Conservation (phyloP, 2,113 vertebrate species). For the Diglossa brunneiventris region DNA sequence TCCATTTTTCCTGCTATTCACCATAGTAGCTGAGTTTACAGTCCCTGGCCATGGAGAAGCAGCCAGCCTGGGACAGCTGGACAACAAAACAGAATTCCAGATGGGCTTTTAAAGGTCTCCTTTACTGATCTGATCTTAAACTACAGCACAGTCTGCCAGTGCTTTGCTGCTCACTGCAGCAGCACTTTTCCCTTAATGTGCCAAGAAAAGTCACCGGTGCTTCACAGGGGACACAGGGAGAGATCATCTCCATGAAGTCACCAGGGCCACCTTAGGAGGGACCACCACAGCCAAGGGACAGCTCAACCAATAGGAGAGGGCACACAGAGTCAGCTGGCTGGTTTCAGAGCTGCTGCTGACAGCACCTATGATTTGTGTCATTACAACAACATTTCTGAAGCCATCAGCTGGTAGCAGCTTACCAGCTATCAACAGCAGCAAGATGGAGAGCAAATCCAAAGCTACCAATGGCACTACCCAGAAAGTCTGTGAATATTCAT, state of each 20-base stretch:
- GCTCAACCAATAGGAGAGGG: not conserved
- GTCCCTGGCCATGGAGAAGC: rapidly evolving
- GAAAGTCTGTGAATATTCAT: not conserved
- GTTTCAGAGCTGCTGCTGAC: not conserved
- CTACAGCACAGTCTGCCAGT: not conserved
- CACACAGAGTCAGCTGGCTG: not conserved
- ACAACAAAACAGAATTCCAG: not conserved
- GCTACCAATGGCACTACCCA: rapidly evolving
- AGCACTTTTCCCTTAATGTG: not conserved
- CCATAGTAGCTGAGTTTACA: not conserved
- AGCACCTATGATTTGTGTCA: not conserved
- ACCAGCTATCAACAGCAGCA: not conserved
- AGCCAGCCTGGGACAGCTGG: not conserved
- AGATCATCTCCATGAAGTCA: not conserved
- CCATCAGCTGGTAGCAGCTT: not conserved
- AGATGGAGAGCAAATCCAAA: not conserved
- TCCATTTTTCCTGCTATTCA: not conserved
- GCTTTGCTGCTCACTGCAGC: not conserved
- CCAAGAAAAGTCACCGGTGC: rapidly evolving
- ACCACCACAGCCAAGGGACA: not conserved
- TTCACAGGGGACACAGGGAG: not conserved
- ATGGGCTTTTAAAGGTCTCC: not conserved
- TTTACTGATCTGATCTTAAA: not conserved
- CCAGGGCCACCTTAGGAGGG: not conserved
- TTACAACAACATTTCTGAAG: not conserved